Conservation (phyloP, 2,797 vertebrate genomes). For the Sebastes iracundus region DNA sequence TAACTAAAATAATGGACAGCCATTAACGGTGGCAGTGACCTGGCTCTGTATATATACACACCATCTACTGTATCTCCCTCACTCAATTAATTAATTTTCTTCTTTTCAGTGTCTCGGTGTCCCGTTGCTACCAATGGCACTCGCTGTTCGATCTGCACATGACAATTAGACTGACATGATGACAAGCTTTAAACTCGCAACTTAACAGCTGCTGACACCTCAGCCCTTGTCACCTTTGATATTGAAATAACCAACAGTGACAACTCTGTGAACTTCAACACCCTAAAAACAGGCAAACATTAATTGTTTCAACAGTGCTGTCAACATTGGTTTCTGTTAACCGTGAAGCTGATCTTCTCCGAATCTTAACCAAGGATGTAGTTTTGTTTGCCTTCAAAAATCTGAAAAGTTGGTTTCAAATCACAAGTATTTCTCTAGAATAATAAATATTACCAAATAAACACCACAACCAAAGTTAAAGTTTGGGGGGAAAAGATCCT, state of each 20-base stretch:
- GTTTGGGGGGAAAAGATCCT: background rate
- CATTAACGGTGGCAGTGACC: background rate
- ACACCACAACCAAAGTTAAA: background rate
- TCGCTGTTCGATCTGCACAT: slow-evolving; percentile 24
- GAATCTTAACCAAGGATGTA: background rate
- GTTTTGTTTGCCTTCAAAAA: background rate
- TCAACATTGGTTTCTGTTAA: background rate
- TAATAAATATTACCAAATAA: background rate
- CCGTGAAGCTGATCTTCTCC: background rate
- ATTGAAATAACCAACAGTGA: slow-evolving; percentile 11
- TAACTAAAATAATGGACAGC: background rate
- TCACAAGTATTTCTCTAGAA: background rate
- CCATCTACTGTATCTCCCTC: background rate
- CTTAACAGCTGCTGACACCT: slow-evolving; percentile 29
- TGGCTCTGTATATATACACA: background rate
- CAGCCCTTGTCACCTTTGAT: slow-evolving; percentile 17
- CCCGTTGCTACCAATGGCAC: slow-evolving; percentile 3
- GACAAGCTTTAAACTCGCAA: slow-evolving; percentile 35
- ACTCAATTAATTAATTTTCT: background rate
- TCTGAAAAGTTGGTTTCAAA: background rate
- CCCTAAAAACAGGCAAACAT: background rate
- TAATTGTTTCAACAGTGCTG: background rate
- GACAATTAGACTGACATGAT: slow-evolving; percentile 40
- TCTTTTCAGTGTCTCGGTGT: background rate
- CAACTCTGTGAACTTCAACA: slow-evolving; percentile 16